Evolutionary conservation across 2,888 invertebrate species (phyloP).

Genomic region (Peribatodes rhomboidaria): DNA sequence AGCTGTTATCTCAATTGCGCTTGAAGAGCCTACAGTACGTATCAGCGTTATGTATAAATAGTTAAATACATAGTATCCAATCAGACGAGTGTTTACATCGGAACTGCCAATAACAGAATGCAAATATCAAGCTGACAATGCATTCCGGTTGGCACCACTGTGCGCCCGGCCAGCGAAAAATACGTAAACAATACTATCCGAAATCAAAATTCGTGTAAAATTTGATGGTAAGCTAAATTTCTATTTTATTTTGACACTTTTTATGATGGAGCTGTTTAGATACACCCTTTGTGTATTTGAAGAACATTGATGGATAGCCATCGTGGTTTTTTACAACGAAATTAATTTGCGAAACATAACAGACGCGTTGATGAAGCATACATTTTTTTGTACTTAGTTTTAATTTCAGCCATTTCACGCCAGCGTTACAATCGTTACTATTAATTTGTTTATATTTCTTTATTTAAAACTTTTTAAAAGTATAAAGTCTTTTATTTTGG

Average conservation of each 20-base stretch:
- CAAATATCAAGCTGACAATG: conserved; percentile 75
- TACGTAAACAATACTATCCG: conserved; percentile 47
- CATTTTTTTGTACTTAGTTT: background rate
- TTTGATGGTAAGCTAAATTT: background rate
- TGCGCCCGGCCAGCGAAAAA: conserved; percentile 44
- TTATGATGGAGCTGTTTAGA: conserved; percentile 57
- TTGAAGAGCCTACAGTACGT: conserved; percentile 43
- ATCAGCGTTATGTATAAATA: background rate
- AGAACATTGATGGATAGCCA: conserved; percentile 62
- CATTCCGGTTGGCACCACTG: conserved; percentile 52
- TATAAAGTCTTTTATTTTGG: too few relatives aligned
- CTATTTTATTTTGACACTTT: conserved; percentile 45
- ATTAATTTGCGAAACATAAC: background rate
- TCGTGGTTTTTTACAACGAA: conserved; percentile 6
- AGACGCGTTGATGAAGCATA: background rate
- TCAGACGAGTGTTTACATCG: conserved; percentile 78
- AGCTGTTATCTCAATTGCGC: conserved; percentile 41
- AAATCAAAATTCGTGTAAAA: conserved; percentile 7
- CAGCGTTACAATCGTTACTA: too few relatives aligned
- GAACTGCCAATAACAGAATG: conserved; percentile 81
- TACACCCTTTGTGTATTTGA: conserved; percentile 43
- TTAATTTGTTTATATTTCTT: too few relatives aligned
- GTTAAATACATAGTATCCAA: conserved; percentile 69
- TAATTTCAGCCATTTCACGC: background rate
- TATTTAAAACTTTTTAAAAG: too few relatives aligned